Evolutionary conservation across 2,797 vertebrate species (phyloP).

Genomic region (Rhadinocentrus ornatus): DNA sequence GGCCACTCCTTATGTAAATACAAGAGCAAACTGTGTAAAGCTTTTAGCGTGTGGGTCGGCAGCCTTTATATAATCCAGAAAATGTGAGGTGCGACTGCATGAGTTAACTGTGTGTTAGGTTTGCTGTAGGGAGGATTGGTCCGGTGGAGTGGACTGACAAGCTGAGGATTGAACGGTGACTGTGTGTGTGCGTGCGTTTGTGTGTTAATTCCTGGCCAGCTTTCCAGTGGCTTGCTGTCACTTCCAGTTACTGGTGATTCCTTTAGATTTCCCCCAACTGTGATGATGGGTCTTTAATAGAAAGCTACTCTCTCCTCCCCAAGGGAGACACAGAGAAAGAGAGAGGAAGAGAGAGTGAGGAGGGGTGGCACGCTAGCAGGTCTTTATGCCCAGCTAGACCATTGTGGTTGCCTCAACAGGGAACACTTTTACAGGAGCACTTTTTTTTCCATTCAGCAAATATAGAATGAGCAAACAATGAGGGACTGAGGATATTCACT

Average conservation of each 20-base stretch:
- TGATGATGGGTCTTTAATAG: constrained; percentile 76
- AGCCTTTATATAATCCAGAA: constrained; percentile 37
- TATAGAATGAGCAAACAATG: constrained; percentile 67
- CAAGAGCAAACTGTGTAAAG: constrained; percentile 14
- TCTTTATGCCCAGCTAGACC: constrained; percentile 58
- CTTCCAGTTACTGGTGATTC: constrained; percentile 84
- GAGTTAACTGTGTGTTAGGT: constrained; percentile 28
- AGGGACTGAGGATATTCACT: constrained; percentile 55
- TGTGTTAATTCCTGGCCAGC: constrained; percentile 79
- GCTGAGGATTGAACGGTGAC: constrained; percentile 54
- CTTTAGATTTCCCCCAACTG: constrained; percentile 82
- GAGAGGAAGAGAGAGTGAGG: constrained; percentile 55
- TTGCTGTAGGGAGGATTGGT: constrained; percentile 36
- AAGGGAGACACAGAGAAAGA: constrained; percentile 34
- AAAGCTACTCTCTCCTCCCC: constrained; percentile 69
- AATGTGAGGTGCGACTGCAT: constrained; percentile 20
- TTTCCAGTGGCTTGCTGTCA: constrained; percentile 81
- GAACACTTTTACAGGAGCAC: constrained; percentile 53
- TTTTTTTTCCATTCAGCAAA: constrained; percentile 29
- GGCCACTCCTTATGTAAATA: background rate
- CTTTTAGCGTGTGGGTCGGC: background rate
- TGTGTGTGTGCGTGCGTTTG: constrained; percentile 52
- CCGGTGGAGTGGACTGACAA: constrained; percentile 39
- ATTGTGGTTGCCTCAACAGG: constrained; percentile 46
- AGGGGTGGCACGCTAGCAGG: constrained; percentile 56